phyloP scores from a whole-genome alignment of 2,888 invertebrate species.

The Ectemnius continuus region DNA sequence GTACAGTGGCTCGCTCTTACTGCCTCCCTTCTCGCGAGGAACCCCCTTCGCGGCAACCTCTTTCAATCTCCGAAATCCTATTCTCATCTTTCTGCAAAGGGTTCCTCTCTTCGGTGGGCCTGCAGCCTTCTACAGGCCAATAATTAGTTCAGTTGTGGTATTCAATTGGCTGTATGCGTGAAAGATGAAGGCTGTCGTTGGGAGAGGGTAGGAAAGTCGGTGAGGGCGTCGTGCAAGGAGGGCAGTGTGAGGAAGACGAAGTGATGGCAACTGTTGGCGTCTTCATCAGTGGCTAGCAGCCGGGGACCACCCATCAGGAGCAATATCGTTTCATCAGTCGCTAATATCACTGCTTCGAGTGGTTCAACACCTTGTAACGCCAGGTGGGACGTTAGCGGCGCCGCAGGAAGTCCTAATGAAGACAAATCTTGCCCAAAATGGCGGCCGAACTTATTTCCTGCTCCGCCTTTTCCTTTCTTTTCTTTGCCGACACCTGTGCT shows the following conservation, averaged over 20 bases:
- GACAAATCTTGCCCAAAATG: conserved; percentile 76
- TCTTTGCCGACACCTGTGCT: neutral
- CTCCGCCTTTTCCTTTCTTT: conserved; percentile 43
- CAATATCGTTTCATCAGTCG: conserved; percentile 70
- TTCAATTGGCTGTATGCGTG: neutral
- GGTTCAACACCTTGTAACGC: conserved; percentile 75
- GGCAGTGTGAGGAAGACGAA: conserved; percentile 43
- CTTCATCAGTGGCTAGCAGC: conserved; percentile 63
- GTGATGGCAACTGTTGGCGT: conserved; percentile 63
- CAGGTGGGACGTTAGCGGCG: conserved; percentile 74
- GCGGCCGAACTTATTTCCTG: conserved; percentile 71
- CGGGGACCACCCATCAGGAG: conserved; percentile 71
- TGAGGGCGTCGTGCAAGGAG: neutral
- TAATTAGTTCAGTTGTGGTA: too few relatives aligned
- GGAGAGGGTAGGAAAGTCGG: neutral
- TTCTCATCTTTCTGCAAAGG: too few relatives aligned
- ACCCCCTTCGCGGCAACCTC: neutral
- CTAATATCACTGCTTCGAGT: conserved; percentile 68
- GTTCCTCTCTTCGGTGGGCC: too few relatives aligned
- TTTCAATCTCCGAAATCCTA: neutral
- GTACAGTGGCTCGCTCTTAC: conserved; percentile 8
- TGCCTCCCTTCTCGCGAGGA: conserved; percentile 10
- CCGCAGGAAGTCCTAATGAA: conserved; percentile 77
- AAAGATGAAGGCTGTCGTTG: neutral
- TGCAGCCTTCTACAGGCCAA: too few relatives aligned